Conservation (phyloP, 2,797 vertebrate species). For the Crax fasciolata region DNA sequence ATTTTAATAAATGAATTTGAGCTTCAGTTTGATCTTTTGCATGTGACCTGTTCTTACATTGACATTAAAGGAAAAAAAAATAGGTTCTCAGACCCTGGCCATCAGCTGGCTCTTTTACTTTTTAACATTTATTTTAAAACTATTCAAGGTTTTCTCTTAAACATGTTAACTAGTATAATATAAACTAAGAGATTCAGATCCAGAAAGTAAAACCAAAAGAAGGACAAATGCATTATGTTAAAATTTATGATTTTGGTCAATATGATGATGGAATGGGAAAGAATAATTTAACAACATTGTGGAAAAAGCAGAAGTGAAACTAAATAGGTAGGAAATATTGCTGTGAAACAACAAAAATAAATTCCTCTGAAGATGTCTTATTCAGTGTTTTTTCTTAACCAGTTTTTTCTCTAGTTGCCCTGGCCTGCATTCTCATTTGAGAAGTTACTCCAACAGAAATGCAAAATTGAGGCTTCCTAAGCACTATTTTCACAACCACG, state of each 20-base stretch:
- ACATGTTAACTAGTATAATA: background rate
- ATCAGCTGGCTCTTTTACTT: background rate
- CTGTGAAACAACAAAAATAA: background rate
- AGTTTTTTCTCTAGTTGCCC: background rate
- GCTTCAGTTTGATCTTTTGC: background rate
- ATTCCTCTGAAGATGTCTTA: background rate
- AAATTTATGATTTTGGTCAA: background rate
- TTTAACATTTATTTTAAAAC: background rate
- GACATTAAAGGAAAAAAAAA: background rate
- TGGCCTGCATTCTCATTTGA: background rate
- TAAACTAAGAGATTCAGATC: background rate
- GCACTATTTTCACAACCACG: background rate
- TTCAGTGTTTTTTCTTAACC: background rate
- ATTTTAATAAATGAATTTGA: conserved; percentile 18
- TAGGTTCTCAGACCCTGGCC: background rate
- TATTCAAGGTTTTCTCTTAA: background rate
- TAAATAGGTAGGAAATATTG: background rate
- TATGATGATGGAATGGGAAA: background rate
- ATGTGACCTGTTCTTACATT: background rate
- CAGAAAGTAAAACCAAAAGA: background rate
- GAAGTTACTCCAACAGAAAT: background rate
- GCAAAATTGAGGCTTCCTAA: background rate
- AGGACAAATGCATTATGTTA: background rate
- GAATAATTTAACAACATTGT: background rate
- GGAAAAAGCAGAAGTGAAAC: background rate